Evolutionary conservation across 2,113 vertebrate genomes (phyloP), one percentile per base, ranked within the genome.

Genomic region (Ramphastos sulfuratus): DNA sequence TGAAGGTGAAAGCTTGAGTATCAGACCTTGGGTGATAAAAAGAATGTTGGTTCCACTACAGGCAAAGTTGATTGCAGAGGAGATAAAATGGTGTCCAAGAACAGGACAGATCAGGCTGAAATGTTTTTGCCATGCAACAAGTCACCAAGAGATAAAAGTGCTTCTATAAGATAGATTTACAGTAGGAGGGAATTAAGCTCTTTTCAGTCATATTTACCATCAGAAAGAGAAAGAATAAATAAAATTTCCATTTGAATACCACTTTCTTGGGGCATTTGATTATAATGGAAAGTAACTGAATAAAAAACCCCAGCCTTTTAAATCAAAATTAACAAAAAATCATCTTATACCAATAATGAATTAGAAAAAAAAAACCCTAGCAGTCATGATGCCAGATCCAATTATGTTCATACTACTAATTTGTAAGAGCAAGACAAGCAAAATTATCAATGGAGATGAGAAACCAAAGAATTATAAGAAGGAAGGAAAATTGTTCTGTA

Each of bases 1-100:
- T 95, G 94, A 96, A 96, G 87, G 90, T 82, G 80, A 94, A 96
- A 96, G 59, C 70, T 73, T 83, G 80, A 95, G 94, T 93, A 96
- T 93, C 92, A 94, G 94, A 90, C 66, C 80, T 90, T 75, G 59
- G 73, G 85, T 91, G 92, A 96, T 96, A 93, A 96, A 93, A 95
- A 93, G 87, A 86, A 84, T 55, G 80, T 42, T 93, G 92, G 92
- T 94, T 95, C 92, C 46, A 88, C 77, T 85, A 86, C 82, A 92
- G 83, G 91, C 79, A 89, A 65, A 94, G 91, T 42, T 3, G 10
- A 93, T 73, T 66, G 79, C 61, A 86, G 59, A 93, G 44, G 80
- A 94, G 92, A 96, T 93, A 93, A 95, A 93, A 95, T 94, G 85
- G 73, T 88, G 73, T 35, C 83, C 90, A 73, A 72, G 90, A 88